Conservation (phyloP, 1,140 invertebrate genomes). For the Aphaenogaster ashmeadi region DNA sequence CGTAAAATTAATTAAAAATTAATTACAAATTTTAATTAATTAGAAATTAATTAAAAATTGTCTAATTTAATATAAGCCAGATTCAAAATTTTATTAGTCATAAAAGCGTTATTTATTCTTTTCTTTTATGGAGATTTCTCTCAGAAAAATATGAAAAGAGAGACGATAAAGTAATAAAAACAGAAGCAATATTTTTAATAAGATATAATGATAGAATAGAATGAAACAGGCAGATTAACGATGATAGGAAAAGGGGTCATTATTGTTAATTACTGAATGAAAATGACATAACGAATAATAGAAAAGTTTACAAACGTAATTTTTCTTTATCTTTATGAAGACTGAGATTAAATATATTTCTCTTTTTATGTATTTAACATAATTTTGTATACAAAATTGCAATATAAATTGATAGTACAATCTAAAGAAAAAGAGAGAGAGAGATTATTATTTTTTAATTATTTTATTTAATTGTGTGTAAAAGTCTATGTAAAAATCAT, state of each 20-base stretch:
- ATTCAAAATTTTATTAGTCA: conserved; percentile 1
- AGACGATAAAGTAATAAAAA: background rate
- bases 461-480: background rate
- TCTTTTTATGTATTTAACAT: conserved; percentile 1
- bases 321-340: background rate
- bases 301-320: background rate
- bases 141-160: background rate
- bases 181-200: background rate
- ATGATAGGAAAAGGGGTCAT: background rate
- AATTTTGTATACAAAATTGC: no score
- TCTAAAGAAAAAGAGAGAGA: background rate
- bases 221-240: background rate
- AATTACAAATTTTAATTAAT: background rate
- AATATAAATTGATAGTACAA: conserved; percentile 4
- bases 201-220: background rate
- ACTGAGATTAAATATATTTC: background rate
- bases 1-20: conserved; percentile 19
- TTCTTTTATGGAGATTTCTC: background rate
- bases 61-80: background rate
- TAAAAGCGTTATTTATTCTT: background rate
- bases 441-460: conserved; percentile 1
- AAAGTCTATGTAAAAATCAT: background rate
- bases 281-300: background rate
- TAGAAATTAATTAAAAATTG: conserved; percentile 6
- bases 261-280: background rate